phyloP scores from a whole-genome alignment of 1,140 invertebrate species.

The Drusus annulatus region DNA sequence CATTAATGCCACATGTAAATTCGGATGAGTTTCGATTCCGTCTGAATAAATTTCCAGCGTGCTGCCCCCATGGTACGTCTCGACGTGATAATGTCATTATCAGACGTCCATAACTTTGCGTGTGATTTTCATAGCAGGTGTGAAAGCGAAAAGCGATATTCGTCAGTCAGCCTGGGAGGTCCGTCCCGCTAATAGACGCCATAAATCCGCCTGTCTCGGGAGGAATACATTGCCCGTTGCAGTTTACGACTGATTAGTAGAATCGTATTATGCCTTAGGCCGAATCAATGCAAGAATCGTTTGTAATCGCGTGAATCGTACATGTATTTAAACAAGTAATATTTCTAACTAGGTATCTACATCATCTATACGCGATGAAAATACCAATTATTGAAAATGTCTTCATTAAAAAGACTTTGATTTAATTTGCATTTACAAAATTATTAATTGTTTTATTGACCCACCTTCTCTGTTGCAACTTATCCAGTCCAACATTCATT shows the following conservation, averaged over 20 bases:
- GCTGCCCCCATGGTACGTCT: not conserved
- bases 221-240: not conserved
- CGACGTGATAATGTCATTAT: slow-evolving; percentile 31
- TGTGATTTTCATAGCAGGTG: slow-evolving; percentile 26
- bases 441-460: too few species aligned
- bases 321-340: too few species aligned
- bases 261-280: not conserved
- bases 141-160: slow-evolving; percentile 6
- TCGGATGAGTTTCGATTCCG: slow-evolving; percentile 8
- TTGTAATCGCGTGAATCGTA: too few species aligned
- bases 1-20: slow-evolving; percentile 40
- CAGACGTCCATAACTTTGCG: slow-evolving; percentile 11
- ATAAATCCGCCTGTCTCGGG: not conserved
- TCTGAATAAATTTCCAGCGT: slow-evolving; percentile 34
- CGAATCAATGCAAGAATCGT: not conserved
- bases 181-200: slow-evolving; percentile 10
- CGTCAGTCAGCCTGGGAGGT: not conserved
- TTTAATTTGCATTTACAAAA: too few species aligned
- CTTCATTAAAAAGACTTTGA: too few species aligned
- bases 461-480: too few species aligned
- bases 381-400: too few species aligned
- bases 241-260: slow-evolving; percentile 12
- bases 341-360: too few species aligned
- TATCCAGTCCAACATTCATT: too few species aligned
- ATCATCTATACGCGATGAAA: too few species aligned